Evolutionary conservation across 2,113 vertebrate genomes (phyloP).

Genomic region (Platysteira castanea): DNA sequence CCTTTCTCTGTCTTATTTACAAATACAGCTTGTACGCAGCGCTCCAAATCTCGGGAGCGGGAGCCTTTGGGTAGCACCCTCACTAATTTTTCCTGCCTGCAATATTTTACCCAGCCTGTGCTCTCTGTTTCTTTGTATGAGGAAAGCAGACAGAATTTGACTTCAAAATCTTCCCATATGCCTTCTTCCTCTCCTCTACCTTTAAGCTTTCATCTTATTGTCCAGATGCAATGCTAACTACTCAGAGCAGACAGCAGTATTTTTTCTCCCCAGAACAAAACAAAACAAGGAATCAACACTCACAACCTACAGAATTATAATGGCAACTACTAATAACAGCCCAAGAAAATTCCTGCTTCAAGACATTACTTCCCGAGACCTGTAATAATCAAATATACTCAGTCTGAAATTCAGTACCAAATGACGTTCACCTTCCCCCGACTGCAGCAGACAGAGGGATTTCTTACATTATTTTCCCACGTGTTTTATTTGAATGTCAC

Average conservation of each 20-base stretch:
- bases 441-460: neutral
- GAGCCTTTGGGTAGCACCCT: slow-evolving; percentile 34
- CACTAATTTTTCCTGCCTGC: neutral
- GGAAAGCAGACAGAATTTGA: neutral
- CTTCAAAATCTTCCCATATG: neutral
- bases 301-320: slow-evolving; percentile 38
- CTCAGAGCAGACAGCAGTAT: neutral
- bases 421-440: neutral
- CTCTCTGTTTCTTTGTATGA: neutral
- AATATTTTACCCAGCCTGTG: neutral
- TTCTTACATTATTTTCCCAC: slow-evolving; percentile 12
- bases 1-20: slow-evolving; percentile 78
- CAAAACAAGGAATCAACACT: neutral
- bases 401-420: slow-evolving; percentile 14
- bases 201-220: neutral
- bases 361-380: slow-evolving; percentile 3
- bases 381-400: neutral
- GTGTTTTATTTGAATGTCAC: slow-evolving; percentile 19
- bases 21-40: slow-evolving; percentile 68
- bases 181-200: neutral
- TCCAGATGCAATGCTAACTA: slow-evolving; percentile 1
- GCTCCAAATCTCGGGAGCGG: slow-evolving; percentile 15
- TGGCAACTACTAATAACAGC: neutral
- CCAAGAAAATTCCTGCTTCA: slow-evolving; percentile 21
- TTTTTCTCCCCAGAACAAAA: slow-evolving; percentile 40